Percentiles rank a stretch among this genome's conserved stretches.
Conservation (phyloP, 2,797 vertebrate species). For the Hephaestus fuliginosus region DNA sequence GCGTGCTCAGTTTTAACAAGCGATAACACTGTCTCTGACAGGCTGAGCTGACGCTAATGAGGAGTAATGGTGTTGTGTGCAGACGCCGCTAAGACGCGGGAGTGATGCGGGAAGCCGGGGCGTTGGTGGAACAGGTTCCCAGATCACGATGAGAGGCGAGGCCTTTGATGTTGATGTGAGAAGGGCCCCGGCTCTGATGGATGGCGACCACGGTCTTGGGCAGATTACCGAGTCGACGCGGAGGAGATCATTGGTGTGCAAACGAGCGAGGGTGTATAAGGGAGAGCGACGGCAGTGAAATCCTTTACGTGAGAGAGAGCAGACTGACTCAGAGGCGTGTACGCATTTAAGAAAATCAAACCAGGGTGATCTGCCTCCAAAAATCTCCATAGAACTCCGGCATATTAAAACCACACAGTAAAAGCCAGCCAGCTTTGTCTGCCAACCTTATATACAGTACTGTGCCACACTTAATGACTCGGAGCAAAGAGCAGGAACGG, state of each 20-base stretch:
- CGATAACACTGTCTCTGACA: constrained; percentile 63
- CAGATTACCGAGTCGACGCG: constrained; percentile 56
- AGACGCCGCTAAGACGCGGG: constrained; percentile 20
- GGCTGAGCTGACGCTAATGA: constrained; percentile 73
- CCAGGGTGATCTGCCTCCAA: constrained; percentile 47
- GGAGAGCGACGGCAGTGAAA: constrained; percentile 38
- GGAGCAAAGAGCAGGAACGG: constrained; percentile 50
- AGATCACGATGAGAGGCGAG: constrained; percentile 45
- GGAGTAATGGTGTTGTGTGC: constrained; percentile 74
- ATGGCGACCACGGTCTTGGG: constrained; percentile 53
- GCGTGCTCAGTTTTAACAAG: constrained; percentile 63
- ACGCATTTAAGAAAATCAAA: constrained; percentile 62
- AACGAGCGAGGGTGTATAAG: constrained; percentile 26
- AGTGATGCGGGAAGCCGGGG: constrained; percentile 38
- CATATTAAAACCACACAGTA: constrained; percentile 49
- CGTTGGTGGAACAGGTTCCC: constrained; percentile 54
- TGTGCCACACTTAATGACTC: constrained; percentile 61
- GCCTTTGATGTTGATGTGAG: constrained; percentile 70
- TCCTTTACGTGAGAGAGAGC: constrained; percentile 38
- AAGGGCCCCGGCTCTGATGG: constrained; percentile 53
- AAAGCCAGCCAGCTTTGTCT: constrained; percentile 38
- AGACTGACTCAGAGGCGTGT: constrained; percentile 36
- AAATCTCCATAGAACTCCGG: constrained; percentile 29
- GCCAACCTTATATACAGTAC: constrained; percentile 47
- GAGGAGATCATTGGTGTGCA: constrained; percentile 39